Percentiles rank a stretch among this genome's conserved stretches.
These are phyloP conservation scores for Epinephelus lanceolatus DNA, from an alignment of 2,113 vertebrate genomes.

Conservation along the genomic window DNA sequence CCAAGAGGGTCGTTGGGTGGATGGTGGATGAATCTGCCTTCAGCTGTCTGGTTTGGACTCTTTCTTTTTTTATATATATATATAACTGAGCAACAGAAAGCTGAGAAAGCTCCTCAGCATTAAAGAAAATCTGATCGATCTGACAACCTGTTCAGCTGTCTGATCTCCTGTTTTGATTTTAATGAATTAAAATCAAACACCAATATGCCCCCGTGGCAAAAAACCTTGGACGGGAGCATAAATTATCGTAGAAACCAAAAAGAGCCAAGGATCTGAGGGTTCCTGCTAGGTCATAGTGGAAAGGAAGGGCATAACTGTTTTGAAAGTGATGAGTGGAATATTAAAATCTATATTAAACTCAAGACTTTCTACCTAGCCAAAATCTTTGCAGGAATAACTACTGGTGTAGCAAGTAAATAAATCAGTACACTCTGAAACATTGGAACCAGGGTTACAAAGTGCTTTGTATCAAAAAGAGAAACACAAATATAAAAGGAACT, in stretches of 20 bases:
- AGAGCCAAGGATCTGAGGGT: constrained; percentile 36
- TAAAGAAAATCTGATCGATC: constrained; percentile 58
- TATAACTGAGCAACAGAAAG: constrained; percentile 33
- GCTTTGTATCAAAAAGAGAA: background rate
- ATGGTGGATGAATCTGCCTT: constrained; percentile 33
- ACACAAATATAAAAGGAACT: background rate
- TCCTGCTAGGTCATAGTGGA: constrained; percentile 44
- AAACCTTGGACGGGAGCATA: constrained; percentile 34
- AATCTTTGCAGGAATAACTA: background rate
- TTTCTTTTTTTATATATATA: background rate
- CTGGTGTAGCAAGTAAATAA: background rate
- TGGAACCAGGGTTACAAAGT: background rate
- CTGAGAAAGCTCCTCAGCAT: constrained; percentile 36
- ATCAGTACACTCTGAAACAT: background rate
- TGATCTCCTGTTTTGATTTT: constrained; percentile 68
- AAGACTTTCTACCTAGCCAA: constrained; percentile 5
- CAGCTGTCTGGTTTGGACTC: constrained; percentile 30
- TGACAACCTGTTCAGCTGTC: constrained; percentile 64
- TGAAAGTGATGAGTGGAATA: constrained; percentile 52
- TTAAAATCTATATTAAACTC: constrained; percentile 37
- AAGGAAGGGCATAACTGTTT: constrained; percentile 39
- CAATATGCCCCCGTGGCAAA: constrained; percentile 23
- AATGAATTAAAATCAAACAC: constrained; percentile 72
- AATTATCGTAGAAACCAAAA: constrained; percentile 36
- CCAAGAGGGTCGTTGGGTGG: constrained; percentile 23